Base-by-base conservation (phyloP, 2,113 vertebrate genomes). In the Lamprotornis superbus region DNA sequence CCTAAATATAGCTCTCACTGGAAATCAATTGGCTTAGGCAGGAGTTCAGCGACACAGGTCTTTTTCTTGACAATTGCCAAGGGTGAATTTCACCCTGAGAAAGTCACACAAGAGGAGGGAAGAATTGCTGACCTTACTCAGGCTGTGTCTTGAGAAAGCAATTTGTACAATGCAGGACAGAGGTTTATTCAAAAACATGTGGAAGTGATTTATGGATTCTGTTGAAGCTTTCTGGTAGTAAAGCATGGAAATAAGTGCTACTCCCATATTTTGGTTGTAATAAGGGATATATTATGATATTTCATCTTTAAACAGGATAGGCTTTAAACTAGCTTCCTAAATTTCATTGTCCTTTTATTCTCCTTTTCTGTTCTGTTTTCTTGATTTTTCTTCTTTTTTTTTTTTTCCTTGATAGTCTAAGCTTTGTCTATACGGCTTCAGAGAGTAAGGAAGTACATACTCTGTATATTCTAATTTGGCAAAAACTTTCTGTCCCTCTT, bases 181-280 rank as follows among this genome's bases (percentile, higher is more conserved):
- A 89, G 73, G 85, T 93, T 95, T 95, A 87, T 91, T 89, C n/a
- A 84, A 94, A 95, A 95, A 87, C 97, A 97, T 95, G 79, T 97
- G 96, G 95, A 94, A 97, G 93, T 94, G 94, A 96, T 97, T 97
- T 97, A 95, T 88, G 88, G 81, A 84, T 90, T 94, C 88, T 68
- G 35, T 75, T 82, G 93, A 95, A 93, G 64, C 50, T 77, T 97
- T 95, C 71, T 96, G 55, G 64, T 84, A 90, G 77, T 88, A 86
- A 94, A 94, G 74, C 35, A 60, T 74, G 68, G 86, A 92, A 95
- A 81, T 87, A 78, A 96, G 71, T 71, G 57, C 52, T 89, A 67
- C 53, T 96, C 28, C 67, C 83, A 25, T 87, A 89, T 80, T 94
- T 93, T 80, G 12, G 20, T 78, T 83, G 25, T 87, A 92, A 83